Conservation (phyloP, 2,888 invertebrate genomes). For the Coronaproctus castanopsis region DNA sequence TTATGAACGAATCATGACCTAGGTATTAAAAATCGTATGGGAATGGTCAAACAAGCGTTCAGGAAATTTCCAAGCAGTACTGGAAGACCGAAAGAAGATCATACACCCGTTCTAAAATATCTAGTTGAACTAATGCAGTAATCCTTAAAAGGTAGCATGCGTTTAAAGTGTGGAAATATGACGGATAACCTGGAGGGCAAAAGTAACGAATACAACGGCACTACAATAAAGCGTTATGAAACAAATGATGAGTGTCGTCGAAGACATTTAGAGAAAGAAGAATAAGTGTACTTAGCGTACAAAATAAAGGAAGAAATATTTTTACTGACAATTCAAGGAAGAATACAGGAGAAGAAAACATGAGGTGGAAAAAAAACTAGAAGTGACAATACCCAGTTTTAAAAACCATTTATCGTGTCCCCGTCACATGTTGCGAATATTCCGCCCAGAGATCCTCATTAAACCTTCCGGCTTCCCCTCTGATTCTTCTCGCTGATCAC, state of each 20-base stretch:
- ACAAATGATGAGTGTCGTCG: background rate
- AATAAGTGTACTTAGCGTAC: background rate
- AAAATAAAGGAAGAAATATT: background rate
- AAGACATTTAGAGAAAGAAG: background rate
- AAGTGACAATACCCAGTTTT: background rate
- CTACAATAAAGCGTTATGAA: background rate
- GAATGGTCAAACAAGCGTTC: background rate
- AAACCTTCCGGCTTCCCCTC: too few species aligned
- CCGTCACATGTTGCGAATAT: too few species aligned
- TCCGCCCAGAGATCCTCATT: too few species aligned
- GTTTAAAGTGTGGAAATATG: background rate
- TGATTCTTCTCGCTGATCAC: too few species aligned
- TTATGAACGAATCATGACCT: background rate
- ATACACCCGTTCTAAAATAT: background rate
- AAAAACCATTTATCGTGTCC: too few species aligned
- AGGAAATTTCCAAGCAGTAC: background rate
- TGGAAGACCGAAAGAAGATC: background rate
- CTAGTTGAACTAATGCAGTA: background rate
- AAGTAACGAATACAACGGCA: background rate
- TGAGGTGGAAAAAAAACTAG: background rate
- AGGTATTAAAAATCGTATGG: background rate
- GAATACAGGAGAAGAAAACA: background rate
- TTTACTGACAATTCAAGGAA: background rate
- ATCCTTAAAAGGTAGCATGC: background rate
- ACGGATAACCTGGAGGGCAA: background rate